Evolutionary conservation across 2,888 invertebrate genomes (phyloP).

Genomic region (Mystacides longicornis): DNA sequence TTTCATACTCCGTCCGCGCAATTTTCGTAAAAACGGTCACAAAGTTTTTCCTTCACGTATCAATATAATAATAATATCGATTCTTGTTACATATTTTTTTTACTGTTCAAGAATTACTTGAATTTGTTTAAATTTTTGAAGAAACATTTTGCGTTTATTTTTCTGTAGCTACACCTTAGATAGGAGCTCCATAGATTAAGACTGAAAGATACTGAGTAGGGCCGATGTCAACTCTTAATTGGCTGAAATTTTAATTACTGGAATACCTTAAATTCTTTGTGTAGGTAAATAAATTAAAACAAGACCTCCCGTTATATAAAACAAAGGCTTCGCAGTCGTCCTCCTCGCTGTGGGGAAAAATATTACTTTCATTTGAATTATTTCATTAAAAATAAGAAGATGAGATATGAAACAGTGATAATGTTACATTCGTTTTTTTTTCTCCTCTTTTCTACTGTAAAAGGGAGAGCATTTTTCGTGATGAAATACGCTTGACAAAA

Average conservation of each 20-base stretch:
- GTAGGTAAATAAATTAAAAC: slow-evolving; percentile 1
- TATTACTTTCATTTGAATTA: not conserved
- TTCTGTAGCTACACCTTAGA: not conserved
- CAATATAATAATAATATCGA: too few relatives aligned
- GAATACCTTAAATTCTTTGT: slow-evolving; percentile 10
- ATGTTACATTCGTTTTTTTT: not conserved
- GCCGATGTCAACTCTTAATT: slow-evolving; percentile 9
- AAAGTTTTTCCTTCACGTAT: too few relatives aligned
- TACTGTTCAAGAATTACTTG: not conserved
- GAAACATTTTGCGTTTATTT: slow-evolving; percentile 1
- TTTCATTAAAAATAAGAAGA: slow-evolving; percentile 4
- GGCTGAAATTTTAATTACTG: slow-evolving; percentile 16
- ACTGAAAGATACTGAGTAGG: not conserved
- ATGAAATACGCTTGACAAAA: too few relatives aligned
- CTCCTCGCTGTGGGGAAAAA: not conserved
- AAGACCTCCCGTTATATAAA: not conserved
- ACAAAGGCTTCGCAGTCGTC: not conserved
- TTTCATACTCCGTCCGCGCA: too few relatives aligned
- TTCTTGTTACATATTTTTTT: not conserved
- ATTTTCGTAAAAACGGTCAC: too few relatives aligned
- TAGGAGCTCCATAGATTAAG: too few relatives aligned
- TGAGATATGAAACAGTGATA: slow-evolving; percentile 1
- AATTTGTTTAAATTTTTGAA: too few relatives aligned
- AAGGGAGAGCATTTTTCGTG: too few relatives aligned
- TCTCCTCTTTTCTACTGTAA: not conserved